Evolutionary conservation across 2,113 vertebrate genomes (phyloP).

Genomic region (Polyodon spathula): DNA sequence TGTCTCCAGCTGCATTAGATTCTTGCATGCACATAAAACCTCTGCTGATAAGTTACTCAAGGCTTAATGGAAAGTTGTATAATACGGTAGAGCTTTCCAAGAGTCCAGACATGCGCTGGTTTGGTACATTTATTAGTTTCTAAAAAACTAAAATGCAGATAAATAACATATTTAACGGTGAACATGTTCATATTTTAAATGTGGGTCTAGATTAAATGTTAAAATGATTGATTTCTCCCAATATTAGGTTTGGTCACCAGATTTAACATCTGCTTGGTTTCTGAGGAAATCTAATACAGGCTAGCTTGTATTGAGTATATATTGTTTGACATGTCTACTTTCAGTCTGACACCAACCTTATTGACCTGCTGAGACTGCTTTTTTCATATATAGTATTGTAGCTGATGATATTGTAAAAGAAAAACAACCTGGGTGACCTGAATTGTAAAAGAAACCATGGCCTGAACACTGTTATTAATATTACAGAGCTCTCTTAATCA

Average conservation of each 20-base stretch:
- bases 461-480: too few species aligned
- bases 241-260: background rate
- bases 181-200: too few species aligned
- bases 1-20: constrained; percentile 5
- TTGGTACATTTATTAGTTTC: background rate
- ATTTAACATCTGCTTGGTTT: background rate
- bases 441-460: too few species aligned
- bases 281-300: background rate
- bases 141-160: too few species aligned
- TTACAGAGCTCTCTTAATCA: too few species aligned
- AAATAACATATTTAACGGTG: too few species aligned
- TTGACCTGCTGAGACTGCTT: background rate
- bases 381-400: background rate
- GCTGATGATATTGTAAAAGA: too few species aligned
- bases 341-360: background rate
- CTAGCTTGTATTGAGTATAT: background rate
- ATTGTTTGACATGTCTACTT: constrained; percentile 1
- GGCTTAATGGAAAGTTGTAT: background rate
- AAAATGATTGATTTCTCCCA: background rate
- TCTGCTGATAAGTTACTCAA: background rate
- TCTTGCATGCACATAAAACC: constrained; percentile 6
- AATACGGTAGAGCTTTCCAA: background rate
- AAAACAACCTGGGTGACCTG: too few species aligned
- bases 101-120: background rate
- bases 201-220: background rate